Conservation (phyloP, 2,888 invertebrate species). For the Drosophila buzzatii region DNA sequence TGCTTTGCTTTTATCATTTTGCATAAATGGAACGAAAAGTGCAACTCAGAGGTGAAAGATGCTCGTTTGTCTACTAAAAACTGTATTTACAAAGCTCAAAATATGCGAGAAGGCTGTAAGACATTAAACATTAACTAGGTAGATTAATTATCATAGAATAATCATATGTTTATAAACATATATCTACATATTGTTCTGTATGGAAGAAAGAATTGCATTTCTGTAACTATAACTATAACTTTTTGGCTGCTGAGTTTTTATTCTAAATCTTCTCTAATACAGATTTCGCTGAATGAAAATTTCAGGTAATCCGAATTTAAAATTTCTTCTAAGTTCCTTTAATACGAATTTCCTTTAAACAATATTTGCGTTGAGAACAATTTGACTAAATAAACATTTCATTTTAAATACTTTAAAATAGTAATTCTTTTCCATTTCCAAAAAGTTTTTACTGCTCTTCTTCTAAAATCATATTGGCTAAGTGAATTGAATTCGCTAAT, state of each 20-base stretch:
- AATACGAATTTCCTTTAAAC: background rate
- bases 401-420: too few species aligned
- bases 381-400: background rate
- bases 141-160: slow-evolving; percentile 8
- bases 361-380: background rate
- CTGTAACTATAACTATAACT: background rate
- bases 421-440: background rate
- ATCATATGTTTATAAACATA: background rate
- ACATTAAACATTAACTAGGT: slow-evolving; percentile 18
- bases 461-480: background rate
- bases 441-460: too few species aligned
- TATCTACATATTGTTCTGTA: background rate
- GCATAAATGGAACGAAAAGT: slow-evolving; percentile 74
- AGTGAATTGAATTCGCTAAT: too few species aligned
- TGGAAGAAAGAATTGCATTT: background rate
- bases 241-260: background rate
- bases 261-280: background rate
- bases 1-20: slow-evolving; percentile 19
- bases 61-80: slow-evolving; percentile 27
- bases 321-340: background rate
- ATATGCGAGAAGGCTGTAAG: slow-evolving; percentile 63
- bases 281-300: background rate
- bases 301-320: background rate
- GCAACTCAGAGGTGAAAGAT: slow-evolving; percentile 69
- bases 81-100: slow-evolving; percentile 61